These are phyloP conservation scores for Apeira syringaria DNA, from an alignment of 2,888 invertebrate species.

Conservation along the genomic window DNA sequence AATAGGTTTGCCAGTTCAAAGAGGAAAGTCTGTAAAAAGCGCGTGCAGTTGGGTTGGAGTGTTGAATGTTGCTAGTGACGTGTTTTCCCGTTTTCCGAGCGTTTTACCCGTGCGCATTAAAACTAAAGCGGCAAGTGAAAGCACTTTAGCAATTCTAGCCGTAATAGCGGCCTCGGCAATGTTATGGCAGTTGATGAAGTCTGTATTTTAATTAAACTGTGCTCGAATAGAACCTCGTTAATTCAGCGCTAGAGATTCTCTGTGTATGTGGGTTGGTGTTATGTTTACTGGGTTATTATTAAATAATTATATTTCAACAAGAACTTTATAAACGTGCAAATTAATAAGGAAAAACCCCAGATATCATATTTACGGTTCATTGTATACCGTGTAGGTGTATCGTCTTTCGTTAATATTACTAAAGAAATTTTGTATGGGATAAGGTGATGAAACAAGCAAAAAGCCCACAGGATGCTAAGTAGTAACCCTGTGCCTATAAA, in stretches of 20 bases:
- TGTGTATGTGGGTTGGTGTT: neutral
- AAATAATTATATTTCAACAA: neutral
- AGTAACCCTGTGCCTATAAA: too few relatives aligned
- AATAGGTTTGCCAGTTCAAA: conserved; percentile 3
- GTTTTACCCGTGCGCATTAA: conserved; percentile 7
- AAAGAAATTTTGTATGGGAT: too few relatives aligned
- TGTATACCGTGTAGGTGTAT: too few relatives aligned
- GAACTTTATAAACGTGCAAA: too few relatives aligned
- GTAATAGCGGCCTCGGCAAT: conserved; percentile 3
- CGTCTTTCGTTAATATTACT: too few relatives aligned
- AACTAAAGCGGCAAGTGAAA: conserved; percentile 10
- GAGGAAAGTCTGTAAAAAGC: neutral
- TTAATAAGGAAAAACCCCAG: too few relatives aligned
- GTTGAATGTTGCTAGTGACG: conserved; percentile 6
- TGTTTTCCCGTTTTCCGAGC: neutral
- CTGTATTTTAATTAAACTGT: conserved; percentile 15
- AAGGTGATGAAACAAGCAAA: too few relatives aligned
- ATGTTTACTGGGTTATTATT: neutral
- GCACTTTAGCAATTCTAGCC: conserved; percentile 8
- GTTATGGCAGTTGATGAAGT: conserved; percentile 5
- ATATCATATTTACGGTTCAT: too few relatives aligned
- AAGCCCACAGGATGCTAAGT: too few relatives aligned
- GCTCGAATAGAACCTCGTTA: conserved; percentile 6
- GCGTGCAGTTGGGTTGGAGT: too few relatives aligned
- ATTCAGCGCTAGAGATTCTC: conserved; percentile 2